Evolutionary conservation across 2,888 invertebrate species (phyloP).

Genomic region (Ochropleura plecta): DNA sequence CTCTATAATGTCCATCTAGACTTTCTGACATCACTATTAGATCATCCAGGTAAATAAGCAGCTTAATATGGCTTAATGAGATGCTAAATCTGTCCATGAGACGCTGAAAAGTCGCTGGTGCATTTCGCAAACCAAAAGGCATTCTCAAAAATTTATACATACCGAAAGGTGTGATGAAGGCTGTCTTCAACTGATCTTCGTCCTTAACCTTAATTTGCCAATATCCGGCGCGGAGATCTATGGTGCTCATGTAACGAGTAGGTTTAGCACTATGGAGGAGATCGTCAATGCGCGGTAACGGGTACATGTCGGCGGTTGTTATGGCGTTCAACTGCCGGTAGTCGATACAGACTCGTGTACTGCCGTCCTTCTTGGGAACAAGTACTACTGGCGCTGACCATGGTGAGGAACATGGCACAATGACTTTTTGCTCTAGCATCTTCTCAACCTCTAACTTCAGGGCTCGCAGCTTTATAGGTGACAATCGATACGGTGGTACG

Average conservation of each 20-base stretch:
- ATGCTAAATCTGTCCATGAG: constrained; percentile 4
- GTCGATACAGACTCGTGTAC: constrained; percentile 1
- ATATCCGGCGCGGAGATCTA: constrained; percentile 1
- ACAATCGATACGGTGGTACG: background rate
- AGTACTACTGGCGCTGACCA: constrained; percentile 7
- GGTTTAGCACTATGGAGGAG: constrained; percentile 19
- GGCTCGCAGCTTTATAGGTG: background rate
- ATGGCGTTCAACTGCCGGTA: constrained; percentile 9
- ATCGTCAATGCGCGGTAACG: too few species aligned
- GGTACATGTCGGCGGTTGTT: background rate
- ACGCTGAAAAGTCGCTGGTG: constrained; percentile 1
- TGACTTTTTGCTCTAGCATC: background rate
- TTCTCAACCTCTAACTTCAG: constrained; percentile 6
- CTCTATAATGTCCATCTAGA: background rate
- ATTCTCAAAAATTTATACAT: constrained; percentile 4
- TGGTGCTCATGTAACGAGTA: constrained; percentile 10
- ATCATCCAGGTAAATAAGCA: background rate
- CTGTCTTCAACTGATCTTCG: background rate
- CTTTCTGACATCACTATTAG: background rate
- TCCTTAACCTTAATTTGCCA: background rate
- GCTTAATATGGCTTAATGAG: background rate
- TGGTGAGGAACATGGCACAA: constrained; percentile 3
- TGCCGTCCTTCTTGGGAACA: background rate
- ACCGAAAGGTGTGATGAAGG: background rate
- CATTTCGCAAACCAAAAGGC: background rate